Evolutionary conservation across 2,888 invertebrate genomes (phyloP), one percentile per base, ranked within the genome.

Genomic region (Drosophila aldrichi): DNA sequence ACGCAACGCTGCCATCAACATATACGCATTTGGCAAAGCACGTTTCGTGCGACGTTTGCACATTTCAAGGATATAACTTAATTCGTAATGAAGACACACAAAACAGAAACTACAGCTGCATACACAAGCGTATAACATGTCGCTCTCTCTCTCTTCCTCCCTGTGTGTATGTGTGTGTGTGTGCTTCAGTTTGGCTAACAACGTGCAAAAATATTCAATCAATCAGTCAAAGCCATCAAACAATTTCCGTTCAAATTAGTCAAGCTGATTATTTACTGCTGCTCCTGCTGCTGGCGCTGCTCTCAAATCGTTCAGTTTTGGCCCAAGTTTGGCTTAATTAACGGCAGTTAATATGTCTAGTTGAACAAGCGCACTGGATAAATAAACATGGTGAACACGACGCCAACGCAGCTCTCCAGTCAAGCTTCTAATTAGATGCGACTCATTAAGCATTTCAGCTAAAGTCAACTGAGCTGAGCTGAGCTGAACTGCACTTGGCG

Each of bases 81-180:
- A 86, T 84, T 86, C 85, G 85, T 88, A 84, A 84, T 88, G 84
- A 82, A 86, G 83, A 88, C 84, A 86, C 82, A 84, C 82, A 55
- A 55, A 73, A 60, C 86, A 55, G 66, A 64, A 66, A 69, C 66
- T 65, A 77, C 74, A 71, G 77, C 44, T 60, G 51, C 65, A 73
- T 56, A 62, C 51, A 60, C 57, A 51, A 16, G 20, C 20, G 18
- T 34, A 18, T 18, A 7, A 12, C 36, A 3, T 3, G n/a, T 8
- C 38, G n/a, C 2, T 8, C 40, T 40, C n/a, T 2, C 40, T 3
- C 40, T 38, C 38, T 3, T 7, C 14, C 38, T 5, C 38, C 16
- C 16, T 16, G 7, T 38, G 25, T 29, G 29, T 29, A 0, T 29
- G 29, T 29, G 8, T 29, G 29, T 7, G 14, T 38, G 16, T 38